Evolutionary conservation across 1,140 invertebrate species (phyloP).

Genomic region (Thaumatotibia leucotreta): DNA sequence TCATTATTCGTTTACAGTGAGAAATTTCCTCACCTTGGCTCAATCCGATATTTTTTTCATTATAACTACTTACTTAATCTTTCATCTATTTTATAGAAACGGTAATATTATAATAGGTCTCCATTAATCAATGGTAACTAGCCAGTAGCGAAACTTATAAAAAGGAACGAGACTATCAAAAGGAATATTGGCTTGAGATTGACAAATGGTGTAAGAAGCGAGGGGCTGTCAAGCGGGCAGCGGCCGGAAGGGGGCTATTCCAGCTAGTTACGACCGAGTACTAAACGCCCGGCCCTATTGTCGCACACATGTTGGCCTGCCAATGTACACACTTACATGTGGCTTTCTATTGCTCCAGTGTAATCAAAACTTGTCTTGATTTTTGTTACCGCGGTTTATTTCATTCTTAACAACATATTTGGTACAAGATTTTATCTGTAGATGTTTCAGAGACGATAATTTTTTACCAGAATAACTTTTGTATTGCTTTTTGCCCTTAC

Average conservation of each 20-base stretch:
- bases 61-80: too few relatives aligned
- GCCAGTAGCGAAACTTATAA: not conserved
- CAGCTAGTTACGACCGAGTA: conserved; percentile 33
- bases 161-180: not conserved
- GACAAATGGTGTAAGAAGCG: conserved; percentile 4
- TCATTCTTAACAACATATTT: too few relatives aligned
- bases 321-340: not conserved
- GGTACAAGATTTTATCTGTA: too few relatives aligned
- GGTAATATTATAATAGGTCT: too few relatives aligned
- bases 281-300: conserved; percentile 28
- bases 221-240: conserved; percentile 13
- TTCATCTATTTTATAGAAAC: not conserved
- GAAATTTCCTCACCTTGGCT: too few relatives aligned
- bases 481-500: too few relatives aligned
- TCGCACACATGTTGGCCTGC: not conserved
- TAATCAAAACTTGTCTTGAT: not conserved
- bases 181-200: conserved; percentile 19
- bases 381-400: not conserved
- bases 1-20: too few relatives aligned
- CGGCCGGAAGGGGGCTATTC: conserved; percentile 36
- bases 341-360: not conserved
- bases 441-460: too few relatives aligned
- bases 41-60: too few relatives aligned
- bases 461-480: too few relatives aligned
- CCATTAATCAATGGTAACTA: not conserved